A percentile compares a stretch with the other conserved stretches of the same genome.
These are phyloP conservation scores for Nebria brevicollis DNA, from an alignment of 2,888 invertebrate species.

Conservation along the genomic window DNA sequence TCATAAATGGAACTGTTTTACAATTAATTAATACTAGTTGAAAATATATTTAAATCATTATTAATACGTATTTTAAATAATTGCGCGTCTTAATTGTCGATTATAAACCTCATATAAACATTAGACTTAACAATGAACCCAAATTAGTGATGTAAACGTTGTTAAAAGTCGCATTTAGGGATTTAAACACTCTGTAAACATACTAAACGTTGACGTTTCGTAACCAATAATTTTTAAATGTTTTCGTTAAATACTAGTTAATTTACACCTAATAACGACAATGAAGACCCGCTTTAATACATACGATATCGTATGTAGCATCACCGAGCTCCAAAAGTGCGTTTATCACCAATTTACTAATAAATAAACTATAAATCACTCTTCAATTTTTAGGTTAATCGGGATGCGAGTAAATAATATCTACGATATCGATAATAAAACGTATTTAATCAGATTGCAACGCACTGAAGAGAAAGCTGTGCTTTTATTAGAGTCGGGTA, in stretches of 20 bases:
- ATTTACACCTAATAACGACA: conserved; percentile 51
- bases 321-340: conserved; percentile 88
- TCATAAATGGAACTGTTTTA: no score
- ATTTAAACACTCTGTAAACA: background rate
- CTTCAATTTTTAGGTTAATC: conserved; percentile 69
- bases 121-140: no score
- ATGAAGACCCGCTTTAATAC: conserved; percentile 97
- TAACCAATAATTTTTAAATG: background rate
- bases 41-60: no score
- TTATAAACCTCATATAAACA: no score
- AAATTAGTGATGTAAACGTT: no score
- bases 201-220: background rate
- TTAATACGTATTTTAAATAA: no score
- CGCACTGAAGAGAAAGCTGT: conserved; percentile 88
- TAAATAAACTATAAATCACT: conserved; percentile 49
- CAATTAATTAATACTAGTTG: no score
- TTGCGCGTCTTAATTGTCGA: no score
- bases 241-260: background rate
- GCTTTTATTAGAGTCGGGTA: conserved; percentile 93
- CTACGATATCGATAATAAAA: conserved; percentile 97
- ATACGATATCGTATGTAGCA: conserved; percentile 89
- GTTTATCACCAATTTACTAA: conserved; percentile 49
- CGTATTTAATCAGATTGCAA: conserved; percentile 90
- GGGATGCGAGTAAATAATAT: conserved; percentile 96
- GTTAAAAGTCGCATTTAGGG: no score